phyloP scores from a whole-genome alignment of 2,113 vertebrate genomes.

The Pelodiscus sinensis region DNA sequence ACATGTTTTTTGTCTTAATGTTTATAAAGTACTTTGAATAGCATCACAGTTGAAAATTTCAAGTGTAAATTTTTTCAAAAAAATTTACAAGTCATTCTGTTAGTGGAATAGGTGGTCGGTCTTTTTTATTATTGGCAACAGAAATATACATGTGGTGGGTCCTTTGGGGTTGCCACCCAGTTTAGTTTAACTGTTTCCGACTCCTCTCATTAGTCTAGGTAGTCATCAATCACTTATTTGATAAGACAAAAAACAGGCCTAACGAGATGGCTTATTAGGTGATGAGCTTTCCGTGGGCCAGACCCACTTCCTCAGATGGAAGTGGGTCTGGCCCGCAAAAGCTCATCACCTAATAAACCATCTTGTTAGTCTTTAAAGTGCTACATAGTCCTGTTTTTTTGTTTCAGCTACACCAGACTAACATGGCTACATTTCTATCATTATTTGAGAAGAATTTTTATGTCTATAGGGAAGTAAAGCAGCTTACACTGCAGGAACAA shows the following conservation, averaged over 20 bases:
- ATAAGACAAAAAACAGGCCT: too few species aligned
- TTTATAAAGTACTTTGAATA: not conserved
- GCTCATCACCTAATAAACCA: too few species aligned
- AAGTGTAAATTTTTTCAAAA: too few species aligned
- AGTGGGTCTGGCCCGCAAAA: too few species aligned
- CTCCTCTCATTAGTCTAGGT: slow-evolving; percentile 4
- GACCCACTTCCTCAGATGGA: too few species aligned
- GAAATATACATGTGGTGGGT: not conserved
- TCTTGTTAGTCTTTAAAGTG: too few species aligned
- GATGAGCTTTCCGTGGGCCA: too few species aligned
- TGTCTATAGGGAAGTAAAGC: slow-evolving; percentile 19
- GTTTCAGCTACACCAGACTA: too few species aligned
- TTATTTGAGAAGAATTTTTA: slow-evolving; percentile 39
- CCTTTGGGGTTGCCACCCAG: slow-evolving; percentile 21
- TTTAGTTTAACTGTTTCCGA: slow-evolving; percentile 47
- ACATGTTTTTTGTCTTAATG: not conserved
- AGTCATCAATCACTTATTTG: not conserved
- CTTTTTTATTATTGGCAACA: not conserved
- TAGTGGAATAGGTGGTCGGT: not conserved
- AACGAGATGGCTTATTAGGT: too few species aligned
- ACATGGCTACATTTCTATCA: too few species aligned
- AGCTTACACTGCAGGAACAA: not conserved
- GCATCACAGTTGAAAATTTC: not conserved
- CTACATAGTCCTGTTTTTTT: too few species aligned
- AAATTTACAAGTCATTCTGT: not conserved